phyloP scores from a whole-genome alignment of 2,113 vertebrate species.

The Alligator sinensis region DNA sequence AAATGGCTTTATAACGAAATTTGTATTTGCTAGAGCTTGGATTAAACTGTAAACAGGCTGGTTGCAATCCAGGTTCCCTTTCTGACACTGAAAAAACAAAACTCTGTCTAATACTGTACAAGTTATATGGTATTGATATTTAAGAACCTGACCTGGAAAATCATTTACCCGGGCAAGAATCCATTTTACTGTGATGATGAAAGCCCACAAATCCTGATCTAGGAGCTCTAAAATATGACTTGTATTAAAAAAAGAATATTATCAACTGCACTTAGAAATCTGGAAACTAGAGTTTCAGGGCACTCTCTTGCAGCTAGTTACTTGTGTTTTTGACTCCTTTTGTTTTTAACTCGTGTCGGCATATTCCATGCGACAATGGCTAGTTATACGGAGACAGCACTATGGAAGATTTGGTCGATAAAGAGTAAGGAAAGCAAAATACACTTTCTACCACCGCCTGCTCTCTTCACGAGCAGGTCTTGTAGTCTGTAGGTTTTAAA shows the following conservation, averaged over 20 bases:
- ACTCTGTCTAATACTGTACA: neutral
- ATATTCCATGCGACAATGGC: rapidly evolving
- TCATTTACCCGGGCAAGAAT: neutral
- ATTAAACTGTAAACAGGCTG: neutral
- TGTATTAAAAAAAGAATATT: neutral
- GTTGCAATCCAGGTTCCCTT: neutral
- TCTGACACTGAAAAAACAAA: rapidly evolving
- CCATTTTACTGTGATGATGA: rapidly evolving
- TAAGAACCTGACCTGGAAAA: slow-evolving; percentile 13
- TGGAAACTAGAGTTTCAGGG: neutral
- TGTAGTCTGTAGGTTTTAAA: neutral
- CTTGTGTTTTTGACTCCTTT: rapidly evolving
- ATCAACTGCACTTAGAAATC: neutral
- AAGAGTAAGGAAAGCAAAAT: neutral
- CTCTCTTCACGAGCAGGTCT: rapidly evolving
- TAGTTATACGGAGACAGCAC: rapidly evolving
- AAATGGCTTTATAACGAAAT: neutral
- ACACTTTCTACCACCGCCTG: neutral
- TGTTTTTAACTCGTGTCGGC: neutral
- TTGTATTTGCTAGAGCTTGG: rapidly evolving
- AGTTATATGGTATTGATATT: rapidly evolving
- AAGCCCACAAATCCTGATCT: neutral
- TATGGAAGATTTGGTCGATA: neutral
- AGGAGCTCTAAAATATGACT: neutral
- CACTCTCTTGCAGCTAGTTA: neutral